Percentiles rank a stretch among this genome's conserved stretches.
phyloP scores from a whole-genome alignment of 2,113 vertebrate genomes.

The Acrocephalus arundinaceus region DNA sequence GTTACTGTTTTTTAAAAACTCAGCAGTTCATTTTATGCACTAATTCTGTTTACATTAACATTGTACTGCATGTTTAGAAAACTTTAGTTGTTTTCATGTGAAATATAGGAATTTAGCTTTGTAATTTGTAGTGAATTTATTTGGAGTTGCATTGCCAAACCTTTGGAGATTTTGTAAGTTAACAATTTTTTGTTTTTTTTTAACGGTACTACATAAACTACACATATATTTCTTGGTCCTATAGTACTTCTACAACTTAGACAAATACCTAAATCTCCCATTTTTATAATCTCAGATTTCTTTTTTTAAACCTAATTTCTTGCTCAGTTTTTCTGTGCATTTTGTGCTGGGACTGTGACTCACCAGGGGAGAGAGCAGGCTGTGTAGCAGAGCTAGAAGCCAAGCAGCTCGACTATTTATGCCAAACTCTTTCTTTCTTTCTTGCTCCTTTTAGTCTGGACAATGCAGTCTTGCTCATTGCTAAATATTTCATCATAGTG shows the following conservation, averaged over 20 bases:
- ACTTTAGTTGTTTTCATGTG: background rate
- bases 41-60: background rate
- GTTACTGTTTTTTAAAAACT: background rate
- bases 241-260: background rate
- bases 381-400: background rate
- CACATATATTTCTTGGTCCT: background rate
- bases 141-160: background rate
- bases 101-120: background rate
- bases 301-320: background rate
- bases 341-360: background rate
- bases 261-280: background rate
- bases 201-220: background rate
- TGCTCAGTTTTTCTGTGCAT: background rate
- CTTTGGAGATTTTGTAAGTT: background rate
- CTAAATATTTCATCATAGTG: conserved; percentile 32
- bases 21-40: background rate
- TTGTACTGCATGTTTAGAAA: background rate
- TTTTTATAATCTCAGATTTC: background rate
- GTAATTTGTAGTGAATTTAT: background rate
- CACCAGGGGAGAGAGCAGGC: background rate
- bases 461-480: background rate
- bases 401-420: background rate
- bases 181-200: background rate
- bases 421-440: background rate
- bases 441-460: background rate